Evolutionary conservation across 2,797 vertebrate genomes (phyloP).

Genomic region (Bradypodion pumilum): DNA sequence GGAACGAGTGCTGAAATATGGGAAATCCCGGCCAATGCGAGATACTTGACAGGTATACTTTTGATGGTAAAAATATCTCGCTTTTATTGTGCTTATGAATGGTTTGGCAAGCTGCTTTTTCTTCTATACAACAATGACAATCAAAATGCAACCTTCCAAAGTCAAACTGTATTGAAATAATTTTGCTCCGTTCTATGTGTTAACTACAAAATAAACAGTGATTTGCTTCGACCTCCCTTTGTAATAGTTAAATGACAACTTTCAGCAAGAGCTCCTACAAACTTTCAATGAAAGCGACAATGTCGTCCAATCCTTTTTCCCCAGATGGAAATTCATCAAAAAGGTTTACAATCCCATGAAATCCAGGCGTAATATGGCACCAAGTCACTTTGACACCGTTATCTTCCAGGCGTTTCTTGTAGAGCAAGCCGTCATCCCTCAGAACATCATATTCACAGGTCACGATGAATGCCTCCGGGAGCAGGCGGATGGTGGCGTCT

Average conservation of each 20-base stretch:
- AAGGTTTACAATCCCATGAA: slow-evolving; percentile 80
- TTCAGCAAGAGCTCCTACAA: slow-evolving; percentile 35
- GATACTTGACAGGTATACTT: no score
- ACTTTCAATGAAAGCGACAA: slow-evolving; percentile 78
- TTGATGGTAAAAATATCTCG: background rate
- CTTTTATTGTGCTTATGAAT: no score
- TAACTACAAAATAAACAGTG: slow-evolving; percentile 38
- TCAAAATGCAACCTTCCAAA: background rate
- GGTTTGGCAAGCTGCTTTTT: background rate
- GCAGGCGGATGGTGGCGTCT: slow-evolving; percentile 66
- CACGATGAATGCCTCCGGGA: slow-evolving; percentile 81
- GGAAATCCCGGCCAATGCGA: no score
- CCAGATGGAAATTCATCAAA: slow-evolving; percentile 78
- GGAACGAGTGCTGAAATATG: no score
- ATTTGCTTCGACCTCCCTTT: background rate
- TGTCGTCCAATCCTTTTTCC: slow-evolving; percentile 69
- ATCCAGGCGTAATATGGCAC: slow-evolving; percentile 79
- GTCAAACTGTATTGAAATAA: slow-evolving; percentile 40
- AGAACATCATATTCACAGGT: slow-evolving; percentile 86
- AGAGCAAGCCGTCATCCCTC: slow-evolving; percentile 84
- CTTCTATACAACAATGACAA: background rate
- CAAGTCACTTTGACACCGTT: slow-evolving; percentile 78
- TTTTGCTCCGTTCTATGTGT: slow-evolving; percentile 49
- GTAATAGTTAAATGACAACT: background rate
- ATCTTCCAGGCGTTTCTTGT: slow-evolving; percentile 82